A percentile compares a stretch with the other conserved stretches of the same genome.
phyloP scores from a whole-genome alignment of 1,140 invertebrate species.

The Orussus abietinus region DNA sequence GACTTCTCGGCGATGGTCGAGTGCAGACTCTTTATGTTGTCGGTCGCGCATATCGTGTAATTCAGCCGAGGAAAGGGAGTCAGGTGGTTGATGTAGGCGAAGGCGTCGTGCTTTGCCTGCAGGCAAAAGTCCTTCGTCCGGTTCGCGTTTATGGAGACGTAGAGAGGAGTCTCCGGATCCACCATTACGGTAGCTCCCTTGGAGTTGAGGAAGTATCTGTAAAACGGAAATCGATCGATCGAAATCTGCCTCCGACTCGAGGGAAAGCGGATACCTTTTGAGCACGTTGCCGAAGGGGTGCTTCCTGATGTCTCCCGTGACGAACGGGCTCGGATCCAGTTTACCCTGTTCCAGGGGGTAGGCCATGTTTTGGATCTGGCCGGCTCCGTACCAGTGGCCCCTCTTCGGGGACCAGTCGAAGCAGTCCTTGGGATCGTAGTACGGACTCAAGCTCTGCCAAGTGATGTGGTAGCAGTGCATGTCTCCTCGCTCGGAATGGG shows the following conservation, averaged over 20 bases:
- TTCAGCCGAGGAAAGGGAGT: constrained; percentile 66
- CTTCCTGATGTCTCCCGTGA: constrained; percentile 74
- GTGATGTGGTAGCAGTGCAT: constrained; percentile 75
- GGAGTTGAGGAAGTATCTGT: constrained; percentile 82
- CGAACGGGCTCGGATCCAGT: constrained; percentile 72
- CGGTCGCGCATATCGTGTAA: constrained; percentile 80
- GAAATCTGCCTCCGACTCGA: too few relatives aligned
- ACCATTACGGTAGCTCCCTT: constrained; percentile 77
- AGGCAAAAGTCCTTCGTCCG: constrained; percentile 66
- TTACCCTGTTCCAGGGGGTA: constrained; percentile 75
- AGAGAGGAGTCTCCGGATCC: constrained; percentile 71
- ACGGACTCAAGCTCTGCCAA: constrained; percentile 70
- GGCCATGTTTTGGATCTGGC: constrained; percentile 68
- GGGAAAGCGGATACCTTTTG: too few relatives aligned
- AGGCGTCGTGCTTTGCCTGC: constrained; percentile 70
- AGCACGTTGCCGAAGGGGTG: constrained; percentile 78
- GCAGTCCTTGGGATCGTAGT: constrained; percentile 73
- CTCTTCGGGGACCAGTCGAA: constrained; percentile 68
- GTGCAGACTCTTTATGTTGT: constrained; percentile 74
- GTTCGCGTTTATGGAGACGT: constrained; percentile 68
- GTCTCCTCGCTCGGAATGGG: constrained; percentile 54
- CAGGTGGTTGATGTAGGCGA: constrained; percentile 69
- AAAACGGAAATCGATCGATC: too few relatives aligned
- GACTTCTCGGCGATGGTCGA: constrained; percentile 68
- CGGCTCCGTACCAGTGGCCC: constrained; percentile 78